phyloP scores from a whole-genome alignment of 2,113 vertebrate genomes.

The Callopanchax toddi region DNA sequence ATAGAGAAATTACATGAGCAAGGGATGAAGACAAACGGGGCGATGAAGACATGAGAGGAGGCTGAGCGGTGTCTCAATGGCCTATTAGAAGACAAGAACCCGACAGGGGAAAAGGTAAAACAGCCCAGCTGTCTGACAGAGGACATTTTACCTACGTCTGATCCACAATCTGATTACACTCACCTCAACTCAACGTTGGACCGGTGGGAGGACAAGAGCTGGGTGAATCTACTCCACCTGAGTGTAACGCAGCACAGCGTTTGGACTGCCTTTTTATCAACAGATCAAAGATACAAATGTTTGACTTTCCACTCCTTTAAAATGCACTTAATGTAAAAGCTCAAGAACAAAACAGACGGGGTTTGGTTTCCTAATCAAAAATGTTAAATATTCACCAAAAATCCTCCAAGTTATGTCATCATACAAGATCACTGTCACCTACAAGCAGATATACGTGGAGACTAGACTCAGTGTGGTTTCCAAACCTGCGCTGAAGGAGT shows the following conservation, averaged over 20 bases:
- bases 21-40: slow-evolving; percentile 73
- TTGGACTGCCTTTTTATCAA: slow-evolving; percentile 6
- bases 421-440: no score
- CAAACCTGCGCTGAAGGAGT: no score
- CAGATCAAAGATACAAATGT: neutral
- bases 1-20: slow-evolving; percentile 80
- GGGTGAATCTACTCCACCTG: slow-evolving; percentile 25
- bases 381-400: no score
- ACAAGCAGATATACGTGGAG: no score
- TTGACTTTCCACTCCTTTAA: slow-evolving; percentile 4
- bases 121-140: slow-evolving; percentile 65
- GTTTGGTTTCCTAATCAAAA: no score
- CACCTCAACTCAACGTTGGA: slow-evolving; percentile 42
- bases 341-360: no score
- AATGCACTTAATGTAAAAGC: no score
- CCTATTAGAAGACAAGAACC: slow-evolving; percentile 73
- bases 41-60: slow-evolving; percentile 74
- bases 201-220: slow-evolving; percentile 20
- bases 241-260: slow-evolving; percentile 15
- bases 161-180: slow-evolving; percentile 63
- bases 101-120: slow-evolving; percentile 75
- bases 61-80: slow-evolving; percentile 75
- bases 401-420: no score
- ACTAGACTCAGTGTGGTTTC: no score
- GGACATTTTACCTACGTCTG: slow-evolving; percentile 54